These are phyloP conservation scores for Australoheros scitulus DNA, from an alignment of 2,113 vertebrate species.

Conservation along the genomic window DNA sequence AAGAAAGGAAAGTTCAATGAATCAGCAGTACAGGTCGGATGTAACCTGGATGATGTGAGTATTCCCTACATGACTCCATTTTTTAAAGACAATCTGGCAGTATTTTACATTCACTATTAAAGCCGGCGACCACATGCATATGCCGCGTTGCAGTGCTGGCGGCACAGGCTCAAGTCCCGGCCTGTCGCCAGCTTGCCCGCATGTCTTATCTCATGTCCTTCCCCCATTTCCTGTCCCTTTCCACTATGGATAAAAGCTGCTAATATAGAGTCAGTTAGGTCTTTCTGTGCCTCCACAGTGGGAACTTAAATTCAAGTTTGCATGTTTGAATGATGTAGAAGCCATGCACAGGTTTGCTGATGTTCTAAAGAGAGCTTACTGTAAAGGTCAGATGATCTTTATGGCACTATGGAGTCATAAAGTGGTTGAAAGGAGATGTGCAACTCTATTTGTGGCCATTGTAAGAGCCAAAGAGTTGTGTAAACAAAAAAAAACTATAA, in stretches of 20 bases:
- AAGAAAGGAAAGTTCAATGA: constrained; percentile 83
- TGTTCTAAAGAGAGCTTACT: background rate
- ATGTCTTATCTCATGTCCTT: too few species aligned
- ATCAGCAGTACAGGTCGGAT: constrained; percentile 71
- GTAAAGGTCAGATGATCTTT: background rate
- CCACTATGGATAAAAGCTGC: too few species aligned
- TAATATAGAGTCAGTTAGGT: background rate
- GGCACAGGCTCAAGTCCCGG: too few species aligned
- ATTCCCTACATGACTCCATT: background rate
- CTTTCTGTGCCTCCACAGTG: background rate
- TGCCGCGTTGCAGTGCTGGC: too few species aligned
- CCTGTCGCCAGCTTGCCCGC: too few species aligned
- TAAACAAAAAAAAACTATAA: background rate
- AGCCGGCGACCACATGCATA: too few species aligned
- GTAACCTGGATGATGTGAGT: constrained; percentile 82
- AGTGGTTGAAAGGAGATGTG: background rate
- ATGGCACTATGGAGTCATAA: background rate
- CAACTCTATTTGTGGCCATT: background rate
- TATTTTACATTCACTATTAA: background rate
- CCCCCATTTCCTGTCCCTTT: too few species aligned
- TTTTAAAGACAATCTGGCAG: background rate
- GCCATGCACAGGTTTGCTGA: background rate
- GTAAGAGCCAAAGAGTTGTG: background rate
- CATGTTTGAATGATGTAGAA: background rate
- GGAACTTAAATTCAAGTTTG: background rate